A percentile compares a stretch with the other conserved stretches of the same genome.
Evolutionary conservation across 2,113 vertebrate genomes (phyloP).

Genomic region (Ictalurus punctatus): DNA sequence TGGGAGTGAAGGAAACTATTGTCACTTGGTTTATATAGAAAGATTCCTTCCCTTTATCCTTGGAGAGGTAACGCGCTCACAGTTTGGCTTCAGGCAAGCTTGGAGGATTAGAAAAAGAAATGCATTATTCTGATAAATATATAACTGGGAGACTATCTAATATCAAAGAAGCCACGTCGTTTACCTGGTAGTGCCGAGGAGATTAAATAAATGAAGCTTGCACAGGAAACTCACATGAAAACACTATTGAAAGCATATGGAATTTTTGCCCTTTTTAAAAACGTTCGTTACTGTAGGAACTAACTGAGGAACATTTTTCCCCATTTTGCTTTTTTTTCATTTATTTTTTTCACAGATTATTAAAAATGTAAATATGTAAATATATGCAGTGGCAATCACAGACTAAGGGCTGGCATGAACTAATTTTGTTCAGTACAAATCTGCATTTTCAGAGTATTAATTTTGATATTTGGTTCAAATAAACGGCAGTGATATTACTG

Average conservation of each 20-base stretch:
- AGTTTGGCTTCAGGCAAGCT: conserved; percentile 57
- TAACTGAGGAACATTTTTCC: background rate
- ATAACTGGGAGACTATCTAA: conserved; percentile 47
- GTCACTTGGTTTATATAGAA: conserved; percentile 64
- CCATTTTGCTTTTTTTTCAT: background rate
- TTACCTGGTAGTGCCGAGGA: background rate
- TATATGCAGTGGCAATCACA: background rate
- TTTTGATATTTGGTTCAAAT: background rate
- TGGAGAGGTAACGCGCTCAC: conserved; percentile 59
- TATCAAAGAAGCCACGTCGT: background rate
- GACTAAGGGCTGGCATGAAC: background rate
- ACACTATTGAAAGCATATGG: background rate
- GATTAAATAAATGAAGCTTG: background rate
- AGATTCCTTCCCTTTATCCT: conserved; percentile 35
- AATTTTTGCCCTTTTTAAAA: background rate
- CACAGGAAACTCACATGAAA: background rate
- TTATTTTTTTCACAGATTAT: background rate
- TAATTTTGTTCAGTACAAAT: background rate
- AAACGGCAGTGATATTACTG: background rate
- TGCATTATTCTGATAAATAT: conserved; percentile 50
- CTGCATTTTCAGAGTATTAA: background rate
- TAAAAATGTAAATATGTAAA: background rate
- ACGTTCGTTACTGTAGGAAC: background rate
- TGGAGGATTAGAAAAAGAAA: conserved; percentile 50
- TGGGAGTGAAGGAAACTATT: conserved; percentile 26